phyloP scores from a whole-genome alignment of 2,797 vertebrate species.

The Oreochromis grahami region DNA sequence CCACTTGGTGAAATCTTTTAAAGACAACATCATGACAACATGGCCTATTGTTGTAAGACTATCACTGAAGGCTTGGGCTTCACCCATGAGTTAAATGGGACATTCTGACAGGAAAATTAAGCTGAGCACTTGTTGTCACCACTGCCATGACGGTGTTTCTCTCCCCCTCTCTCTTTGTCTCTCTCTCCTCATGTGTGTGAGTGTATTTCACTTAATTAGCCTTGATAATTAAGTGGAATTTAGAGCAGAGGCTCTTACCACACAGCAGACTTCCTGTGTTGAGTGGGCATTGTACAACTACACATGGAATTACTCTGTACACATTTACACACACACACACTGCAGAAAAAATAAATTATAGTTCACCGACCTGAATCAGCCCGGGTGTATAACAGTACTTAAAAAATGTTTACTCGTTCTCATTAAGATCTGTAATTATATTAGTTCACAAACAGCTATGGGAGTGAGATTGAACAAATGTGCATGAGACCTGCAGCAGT shows the following conservation, averaged over 20 bases:
- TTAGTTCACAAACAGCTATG: background rate
- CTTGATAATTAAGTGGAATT: background rate
- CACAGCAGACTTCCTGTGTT: background rate
- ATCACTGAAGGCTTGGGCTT: background rate
- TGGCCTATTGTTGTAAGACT: background rate
- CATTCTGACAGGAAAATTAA: background rate
- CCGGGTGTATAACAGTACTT: background rate
- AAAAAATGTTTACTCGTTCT: background rate
- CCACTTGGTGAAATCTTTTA: background rate
- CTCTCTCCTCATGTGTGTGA: background rate
- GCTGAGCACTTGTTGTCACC: background rate
- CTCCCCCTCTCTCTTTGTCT: background rate
- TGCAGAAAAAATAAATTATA: background rate
- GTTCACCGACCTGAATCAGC: background rate
- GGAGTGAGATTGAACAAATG: background rate
- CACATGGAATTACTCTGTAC: background rate
- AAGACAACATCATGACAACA: background rate
- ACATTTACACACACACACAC: background rate
- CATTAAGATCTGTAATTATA: conserved; percentile 3
- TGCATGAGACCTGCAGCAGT: background rate
- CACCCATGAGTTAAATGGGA: background rate
- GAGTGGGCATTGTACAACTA: background rate
- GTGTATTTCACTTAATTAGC: background rate
- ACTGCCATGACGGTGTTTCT: background rate
- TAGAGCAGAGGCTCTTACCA: conserved; percentile 10